Evolutionary conservation across 2,797 vertebrate genomes (phyloP).

Genomic region (Neostethus bicornis): DNA sequence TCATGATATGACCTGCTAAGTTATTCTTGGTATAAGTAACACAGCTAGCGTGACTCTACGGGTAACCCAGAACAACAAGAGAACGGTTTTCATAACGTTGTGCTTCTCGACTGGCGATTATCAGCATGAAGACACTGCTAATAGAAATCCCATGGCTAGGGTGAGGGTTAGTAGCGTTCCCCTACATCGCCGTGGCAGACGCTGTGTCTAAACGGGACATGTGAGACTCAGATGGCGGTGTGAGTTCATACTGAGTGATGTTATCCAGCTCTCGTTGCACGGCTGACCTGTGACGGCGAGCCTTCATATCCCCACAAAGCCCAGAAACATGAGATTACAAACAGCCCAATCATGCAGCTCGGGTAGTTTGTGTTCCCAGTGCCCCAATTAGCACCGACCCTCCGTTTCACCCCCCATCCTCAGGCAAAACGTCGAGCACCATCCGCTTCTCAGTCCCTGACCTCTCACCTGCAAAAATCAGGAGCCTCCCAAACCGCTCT

Average conservation of each 20-base stretch:
- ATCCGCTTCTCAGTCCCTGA: slow-evolving; percentile 26
- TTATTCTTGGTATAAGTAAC: too few species aligned
- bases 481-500: slow-evolving; percentile 43
- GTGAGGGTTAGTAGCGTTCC: slow-evolving; percentile 24
- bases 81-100: slow-evolving; percentile 48
- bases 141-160: slow-evolving; percentile 53
- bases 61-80: too few species aligned
- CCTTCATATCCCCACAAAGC: slow-evolving; percentile 63
- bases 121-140: slow-evolving; percentile 38
- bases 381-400: slow-evolving; percentile 74
- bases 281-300: slow-evolving; percentile 53
- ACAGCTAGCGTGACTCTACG: too few species aligned
- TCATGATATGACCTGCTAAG: too few species aligned
- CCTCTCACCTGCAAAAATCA: slow-evolving; percentile 54
- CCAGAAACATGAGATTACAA: slow-evolving; percentile 72
- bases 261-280: slow-evolving; percentile 50
- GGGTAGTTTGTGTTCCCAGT: slow-evolving; percentile 50
- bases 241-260: slow-evolving; percentile 46
- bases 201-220: slow-evolving; percentile 48
- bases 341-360: slow-evolving; percentile 47
- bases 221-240: slow-evolving; percentile 19
- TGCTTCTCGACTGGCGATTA: slow-evolving; percentile 47
- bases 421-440: slow-evolving; percentile 9
- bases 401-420: slow-evolving; percentile 67
- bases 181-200: slow-evolving; percentile 23